Evolutionary conservation across 2,888 invertebrate species (phyloP).

Genomic region (Mamestra brassicae): DNA sequence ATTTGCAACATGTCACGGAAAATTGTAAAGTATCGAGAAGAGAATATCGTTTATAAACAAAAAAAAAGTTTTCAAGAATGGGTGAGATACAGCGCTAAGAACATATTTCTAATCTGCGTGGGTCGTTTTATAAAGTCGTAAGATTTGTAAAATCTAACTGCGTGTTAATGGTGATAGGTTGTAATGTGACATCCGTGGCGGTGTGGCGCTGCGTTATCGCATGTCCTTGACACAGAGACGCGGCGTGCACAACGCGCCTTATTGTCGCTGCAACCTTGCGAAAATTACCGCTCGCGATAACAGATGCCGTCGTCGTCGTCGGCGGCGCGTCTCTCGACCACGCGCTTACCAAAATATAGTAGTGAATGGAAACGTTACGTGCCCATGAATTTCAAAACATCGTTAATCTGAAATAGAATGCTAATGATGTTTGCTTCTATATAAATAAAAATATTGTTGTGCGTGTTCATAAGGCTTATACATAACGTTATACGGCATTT

Average conservation of each 20-base stretch:
- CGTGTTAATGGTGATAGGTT: constrained; percentile 67
- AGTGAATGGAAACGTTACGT: constrained; percentile 74
- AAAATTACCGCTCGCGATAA: constrained; percentile 86
- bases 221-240: constrained; percentile 90
- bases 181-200: constrained; percentile 75
- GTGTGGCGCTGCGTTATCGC: constrained; percentile 85
- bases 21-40: background rate
- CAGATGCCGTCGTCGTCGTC: constrained; percentile 76
- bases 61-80: background rate
- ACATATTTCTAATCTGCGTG: constrained; percentile 1
- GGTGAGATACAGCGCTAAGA: background rate
- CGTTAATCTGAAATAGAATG: constrained; percentile 70
- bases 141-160: constrained; percentile 51
- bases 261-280: constrained; percentile 89
- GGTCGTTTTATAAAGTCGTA: constrained; percentile 22
- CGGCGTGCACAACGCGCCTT: constrained; percentile 86
- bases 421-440: constrained; percentile 65
- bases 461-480: constrained; percentile 38
- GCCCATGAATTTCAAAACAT: constrained; percentile 71
- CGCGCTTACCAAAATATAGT: constrained; percentile 73
- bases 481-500: constrained; percentile 19
- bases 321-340: constrained; percentile 71
- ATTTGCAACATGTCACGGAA: background rate
- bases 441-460: constrained; percentile 61
- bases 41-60: background rate